Conservation (phyloP, 2,888 invertebrate species). For the Mimas tiliae region DNA sequence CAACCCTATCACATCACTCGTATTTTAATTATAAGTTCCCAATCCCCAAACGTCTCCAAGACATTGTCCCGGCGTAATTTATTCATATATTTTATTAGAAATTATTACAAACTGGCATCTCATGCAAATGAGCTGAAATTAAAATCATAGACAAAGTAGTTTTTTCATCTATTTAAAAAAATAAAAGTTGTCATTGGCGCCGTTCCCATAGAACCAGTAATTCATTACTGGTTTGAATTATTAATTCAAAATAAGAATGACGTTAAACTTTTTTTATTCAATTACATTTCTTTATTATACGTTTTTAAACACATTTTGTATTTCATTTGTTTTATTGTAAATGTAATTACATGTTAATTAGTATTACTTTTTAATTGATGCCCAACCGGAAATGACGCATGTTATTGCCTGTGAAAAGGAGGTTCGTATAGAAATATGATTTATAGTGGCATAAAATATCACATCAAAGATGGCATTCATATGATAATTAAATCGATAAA, state of each 20-base stretch:
- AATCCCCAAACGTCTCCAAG: slow-evolving; percentile 70
- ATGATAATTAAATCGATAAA: not conserved
- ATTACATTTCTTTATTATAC: not conserved
- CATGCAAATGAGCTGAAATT: slow-evolving; percentile 74
- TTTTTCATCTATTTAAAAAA: slow-evolving; percentile 51
- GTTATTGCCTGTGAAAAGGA: not conserved
- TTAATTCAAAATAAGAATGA: slow-evolving; percentile 12
- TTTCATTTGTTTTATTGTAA: not conserved
- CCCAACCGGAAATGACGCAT: slow-evolving; percentile 1
- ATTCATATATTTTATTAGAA: slow-evolving; percentile 76
- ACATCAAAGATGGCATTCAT: not conserved
- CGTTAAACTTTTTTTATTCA: not conserved
- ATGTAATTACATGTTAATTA: not conserved
- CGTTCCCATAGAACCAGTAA: slow-evolving; percentile 71
- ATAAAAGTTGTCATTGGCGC: slow-evolving; percentile 66
- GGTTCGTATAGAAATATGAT: not conserved
- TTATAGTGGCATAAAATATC: not conserved
- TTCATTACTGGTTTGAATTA: slow-evolving; percentile 42
- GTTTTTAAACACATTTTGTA: not conserved
- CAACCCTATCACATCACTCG: slow-evolving; percentile 59
- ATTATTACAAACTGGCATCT: slow-evolving; percentile 60
- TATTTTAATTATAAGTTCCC: slow-evolving; percentile 79
- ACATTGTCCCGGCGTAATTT: slow-evolving; percentile 75
- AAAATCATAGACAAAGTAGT: slow-evolving; percentile 72
- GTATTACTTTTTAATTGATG: not conserved